phyloP scores from a whole-genome alignment of 2,888 invertebrate genomes.

The Tolmerus cingulatus region DNA sequence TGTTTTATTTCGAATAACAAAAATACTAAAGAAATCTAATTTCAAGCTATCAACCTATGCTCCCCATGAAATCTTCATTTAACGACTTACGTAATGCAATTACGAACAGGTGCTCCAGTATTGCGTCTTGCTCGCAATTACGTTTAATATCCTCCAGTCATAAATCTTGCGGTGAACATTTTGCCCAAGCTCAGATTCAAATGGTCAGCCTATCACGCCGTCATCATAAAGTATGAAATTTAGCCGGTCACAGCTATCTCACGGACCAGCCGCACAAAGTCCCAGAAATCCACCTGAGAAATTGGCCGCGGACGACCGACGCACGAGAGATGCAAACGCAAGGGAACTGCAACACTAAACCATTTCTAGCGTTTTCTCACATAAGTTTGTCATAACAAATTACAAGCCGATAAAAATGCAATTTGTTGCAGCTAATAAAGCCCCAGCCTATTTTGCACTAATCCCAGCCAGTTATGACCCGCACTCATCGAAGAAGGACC shows the following conservation, averaged over 20 bases:
- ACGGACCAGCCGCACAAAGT: not conserved
- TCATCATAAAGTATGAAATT: slow-evolving; percentile 20
- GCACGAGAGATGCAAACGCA: not conserved
- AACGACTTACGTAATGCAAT: not conserved
- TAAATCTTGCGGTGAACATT: not conserved
- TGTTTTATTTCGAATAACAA: not conserved
- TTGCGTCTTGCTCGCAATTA: not conserved
- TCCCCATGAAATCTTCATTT: not conserved
- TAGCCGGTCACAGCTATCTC: slow-evolving; percentile 14
- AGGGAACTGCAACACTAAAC: slow-evolving; percentile 17
- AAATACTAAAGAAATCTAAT: not conserved
- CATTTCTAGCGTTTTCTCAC: slow-evolving; percentile 48
- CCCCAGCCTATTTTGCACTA: slow-evolving; percentile 46
- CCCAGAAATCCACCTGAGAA: slow-evolving; percentile 25
- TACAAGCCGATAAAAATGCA: slow-evolving; percentile 49
- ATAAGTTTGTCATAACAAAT: slow-evolving; percentile 49
- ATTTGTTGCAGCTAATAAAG: slow-evolving; percentile 49
- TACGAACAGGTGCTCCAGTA: not conserved
- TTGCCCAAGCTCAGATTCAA: not conserved
- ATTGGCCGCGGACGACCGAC: not conserved
- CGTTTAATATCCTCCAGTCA: not conserved
- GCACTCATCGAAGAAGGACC: slow-evolving; percentile 11
- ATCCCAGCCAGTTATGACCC: slow-evolving; percentile 40
- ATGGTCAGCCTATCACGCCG: not conserved
- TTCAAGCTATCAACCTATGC: not conserved